These are phyloP conservation scores for Taeniopygia guttata DNA, from an alignment of 2,797 vertebrate genomes.

Conservation along the genomic window DNA sequence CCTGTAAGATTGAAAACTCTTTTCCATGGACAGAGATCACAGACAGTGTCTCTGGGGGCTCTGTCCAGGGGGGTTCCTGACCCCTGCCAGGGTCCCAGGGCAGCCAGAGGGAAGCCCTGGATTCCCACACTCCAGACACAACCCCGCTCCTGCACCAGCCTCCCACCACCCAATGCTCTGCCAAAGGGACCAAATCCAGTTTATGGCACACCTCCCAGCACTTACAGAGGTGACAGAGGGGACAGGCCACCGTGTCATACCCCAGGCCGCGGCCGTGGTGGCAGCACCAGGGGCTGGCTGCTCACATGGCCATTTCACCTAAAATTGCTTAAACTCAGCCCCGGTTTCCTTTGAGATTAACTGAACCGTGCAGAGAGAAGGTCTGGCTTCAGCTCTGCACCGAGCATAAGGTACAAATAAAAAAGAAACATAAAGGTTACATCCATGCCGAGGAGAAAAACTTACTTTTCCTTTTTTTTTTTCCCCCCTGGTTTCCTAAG, in stretches of 20 bases:
- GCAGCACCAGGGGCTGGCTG: background rate
- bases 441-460: background rate
- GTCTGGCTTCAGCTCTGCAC: background rate
- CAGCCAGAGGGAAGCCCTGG: too few species aligned
- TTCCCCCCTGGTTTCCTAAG: background rate
- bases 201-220: accelerated
- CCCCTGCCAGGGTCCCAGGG: too few species aligned
- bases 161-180: background rate
- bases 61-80: too few species aligned
- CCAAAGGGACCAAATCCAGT: background rate
- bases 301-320: background rate
- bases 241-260: accelerated
- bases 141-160: accelerated
- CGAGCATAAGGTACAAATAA: background rate
- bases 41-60: too few species aligned
- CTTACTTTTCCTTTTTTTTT: background rate
- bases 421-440: background rate
- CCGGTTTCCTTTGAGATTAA: background rate
- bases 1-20: too few species aligned
- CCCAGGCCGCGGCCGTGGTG: background rate
- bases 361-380: background rate
- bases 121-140: too few species aligned
- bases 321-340: background rate
- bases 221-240: background rate
- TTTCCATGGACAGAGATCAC: too few species aligned